phyloP scores from a whole-genome alignment of 37 sponge, comb jelly and placozoan genomes.

The Ephydatia muelleri region DNA sequence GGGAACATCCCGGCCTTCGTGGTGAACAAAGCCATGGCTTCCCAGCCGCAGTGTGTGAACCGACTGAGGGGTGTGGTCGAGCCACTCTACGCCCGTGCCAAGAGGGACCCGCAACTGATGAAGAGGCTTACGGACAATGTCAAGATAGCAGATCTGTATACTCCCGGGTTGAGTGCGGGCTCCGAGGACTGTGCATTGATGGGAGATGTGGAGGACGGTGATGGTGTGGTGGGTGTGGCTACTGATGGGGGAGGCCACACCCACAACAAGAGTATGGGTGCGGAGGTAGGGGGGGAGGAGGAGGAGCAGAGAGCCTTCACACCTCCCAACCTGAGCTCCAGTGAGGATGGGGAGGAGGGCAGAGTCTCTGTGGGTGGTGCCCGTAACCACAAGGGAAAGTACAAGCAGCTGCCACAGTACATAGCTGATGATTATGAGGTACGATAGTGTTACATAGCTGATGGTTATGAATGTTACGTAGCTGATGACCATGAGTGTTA shows the following conservation, averaged over 20 bases:
- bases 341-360: neutral
- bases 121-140: neutral
- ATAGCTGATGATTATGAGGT: neutral
- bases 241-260: neutral
- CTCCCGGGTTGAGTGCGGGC: neutral
- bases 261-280: neutral
- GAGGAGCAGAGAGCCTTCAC: neutral
- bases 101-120: slow-evolving; percentile 29
- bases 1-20: slow-evolving; percentile 74
- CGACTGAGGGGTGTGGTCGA: slow-evolving; percentile 50
- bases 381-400: too few species aligned
- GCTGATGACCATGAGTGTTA: too few species aligned
- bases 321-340: neutral
- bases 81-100: slow-evolving; percentile 26
- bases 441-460: too few species aligned
- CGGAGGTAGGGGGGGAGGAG: neutral
- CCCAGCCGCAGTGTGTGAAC: slow-evolving; percentile 75
- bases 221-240: neutral
- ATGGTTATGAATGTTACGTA: too few species aligned
- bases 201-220: neutral
- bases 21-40: slow-evolving; percentile 64
- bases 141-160: neutral
- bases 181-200: neutral
- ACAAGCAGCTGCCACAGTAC: neutral
- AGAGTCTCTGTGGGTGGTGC: too few species aligned